A percentile compares a stretch with the other conserved stretches of the same genome.
Evolutionary conservation across 2,113 vertebrate species (phyloP).

Genomic region (Physeter macrocephalus): DNA sequence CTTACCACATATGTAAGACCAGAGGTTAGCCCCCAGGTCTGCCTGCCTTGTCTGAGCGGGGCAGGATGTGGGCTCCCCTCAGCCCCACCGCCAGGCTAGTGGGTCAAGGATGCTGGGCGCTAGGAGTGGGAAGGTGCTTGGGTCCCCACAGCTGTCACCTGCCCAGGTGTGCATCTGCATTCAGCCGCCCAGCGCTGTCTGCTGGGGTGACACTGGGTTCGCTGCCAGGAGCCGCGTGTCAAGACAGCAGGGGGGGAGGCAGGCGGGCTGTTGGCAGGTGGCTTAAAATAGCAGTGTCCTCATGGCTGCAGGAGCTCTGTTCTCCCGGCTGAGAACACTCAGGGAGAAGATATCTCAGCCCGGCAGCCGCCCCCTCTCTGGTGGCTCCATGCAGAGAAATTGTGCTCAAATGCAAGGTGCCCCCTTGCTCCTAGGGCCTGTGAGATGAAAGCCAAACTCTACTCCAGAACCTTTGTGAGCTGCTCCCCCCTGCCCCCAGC

Average conservation of each 20-base stretch:
- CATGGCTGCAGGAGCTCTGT: neutral
- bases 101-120: neutral
- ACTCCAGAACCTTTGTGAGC: neutral
- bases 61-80: neutral
- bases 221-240: conserved; percentile 18
- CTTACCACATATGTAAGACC: rapidly evolving
- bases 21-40: rapidly evolving
- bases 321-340: neutral
- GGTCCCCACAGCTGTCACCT: neutral
- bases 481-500: neutral
- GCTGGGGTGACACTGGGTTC: neutral
- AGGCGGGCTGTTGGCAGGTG: conserved; percentile 48
- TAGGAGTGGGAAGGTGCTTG: rapidly evolving
- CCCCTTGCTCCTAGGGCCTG: too few relatives aligned
- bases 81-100: neutral
- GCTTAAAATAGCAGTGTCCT: conserved; percentile 49
- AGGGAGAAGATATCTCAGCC: neutral
- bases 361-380: neutral
- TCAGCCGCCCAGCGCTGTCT: neutral
- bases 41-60: neutral
- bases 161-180: neutral
- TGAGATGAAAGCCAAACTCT: neutral
- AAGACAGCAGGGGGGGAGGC: neutral
- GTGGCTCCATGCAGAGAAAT: neutral
- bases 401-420: neutral